Evolutionary conservation across 2,797 vertebrate genomes (phyloP).

Genomic region (Arremon aurantiirostris): DNA sequence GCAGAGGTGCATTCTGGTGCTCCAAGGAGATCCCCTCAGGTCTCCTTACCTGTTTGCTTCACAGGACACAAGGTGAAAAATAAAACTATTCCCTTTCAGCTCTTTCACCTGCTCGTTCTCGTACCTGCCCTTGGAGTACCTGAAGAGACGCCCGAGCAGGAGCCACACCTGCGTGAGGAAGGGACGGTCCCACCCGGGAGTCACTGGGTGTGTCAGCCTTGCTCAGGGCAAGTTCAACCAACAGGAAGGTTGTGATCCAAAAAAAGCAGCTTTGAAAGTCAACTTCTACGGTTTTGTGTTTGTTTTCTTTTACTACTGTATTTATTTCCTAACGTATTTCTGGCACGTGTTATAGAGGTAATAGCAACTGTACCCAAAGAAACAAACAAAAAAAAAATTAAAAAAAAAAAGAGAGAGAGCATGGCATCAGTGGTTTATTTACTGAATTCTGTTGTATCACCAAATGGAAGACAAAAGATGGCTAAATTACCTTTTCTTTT

Average conservation of each 20-base stretch:
- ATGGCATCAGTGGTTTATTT: constrained; percentile 55
- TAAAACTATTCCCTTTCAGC: constrained; percentile 33
- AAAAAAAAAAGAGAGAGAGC: background rate
- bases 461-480: constrained; percentile 80
- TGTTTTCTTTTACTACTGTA: constrained; percentile 15
- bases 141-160: constrained; percentile 41
- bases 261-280: constrained; percentile 62
- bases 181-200: constrained; percentile 46
- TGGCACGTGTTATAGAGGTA: constrained; percentile 72
- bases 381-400: background rate
- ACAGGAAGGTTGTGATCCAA: constrained; percentile 2
- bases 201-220: background rate
- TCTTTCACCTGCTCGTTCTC: background rate
- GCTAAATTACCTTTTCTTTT: constrained; percentile 54
- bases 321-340: constrained; percentile 28
- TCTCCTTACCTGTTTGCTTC: constrained; percentile 23
- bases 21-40: constrained; percentile 35
- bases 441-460: constrained; percentile 65
- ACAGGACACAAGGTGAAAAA: constrained; percentile 47
- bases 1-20: constrained; percentile 22
- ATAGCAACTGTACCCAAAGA: constrained; percentile 56
- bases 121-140: constrained; percentile 30
- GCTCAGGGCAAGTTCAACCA: background rate
- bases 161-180: constrained; percentile 72
- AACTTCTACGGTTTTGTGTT: constrained; percentile 27